These are phyloP conservation scores for Myoxocephalus aenaeus DNA, from an alignment of 2,797 vertebrate species.

Conservation along the genomic window DNA sequence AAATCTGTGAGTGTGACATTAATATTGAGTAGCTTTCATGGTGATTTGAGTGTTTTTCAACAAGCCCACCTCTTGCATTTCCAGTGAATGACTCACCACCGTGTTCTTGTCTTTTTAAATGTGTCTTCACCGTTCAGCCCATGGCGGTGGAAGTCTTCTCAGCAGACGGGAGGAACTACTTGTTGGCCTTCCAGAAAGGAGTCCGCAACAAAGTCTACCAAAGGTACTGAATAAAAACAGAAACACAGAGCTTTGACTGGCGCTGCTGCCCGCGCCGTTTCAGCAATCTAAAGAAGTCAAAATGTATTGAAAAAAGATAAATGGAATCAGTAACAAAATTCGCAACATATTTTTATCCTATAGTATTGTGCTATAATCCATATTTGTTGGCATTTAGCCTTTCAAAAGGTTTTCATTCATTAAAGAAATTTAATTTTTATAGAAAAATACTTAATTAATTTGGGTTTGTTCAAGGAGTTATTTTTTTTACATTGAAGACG, in stretches of 20 bases:
- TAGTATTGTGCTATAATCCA: too few relatives aligned
- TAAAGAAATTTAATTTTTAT: background rate
- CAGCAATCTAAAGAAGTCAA: background rate
- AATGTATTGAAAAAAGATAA: background rate
- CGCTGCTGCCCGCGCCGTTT: background rate
- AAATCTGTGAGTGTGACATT: background rate
- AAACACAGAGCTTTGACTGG: background rate
- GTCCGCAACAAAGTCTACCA: constrained; percentile 99
- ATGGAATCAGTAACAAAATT: too few relatives aligned
- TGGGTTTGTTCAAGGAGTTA: too few relatives aligned
- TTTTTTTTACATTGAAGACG: too few relatives aligned
- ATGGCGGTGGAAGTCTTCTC: constrained; percentile 99
- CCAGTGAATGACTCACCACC: background rate
- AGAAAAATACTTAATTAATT: background rate
- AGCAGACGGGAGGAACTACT: constrained; percentile 96
- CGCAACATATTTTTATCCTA: too few relatives aligned
- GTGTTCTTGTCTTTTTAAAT: background rate
- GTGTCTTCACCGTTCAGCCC: constrained; percentile 83
- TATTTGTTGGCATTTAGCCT: too few relatives aligned
- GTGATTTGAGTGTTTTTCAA: too few relatives aligned
- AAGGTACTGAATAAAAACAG: constrained; percentile 82
- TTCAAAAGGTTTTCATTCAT: background rate
- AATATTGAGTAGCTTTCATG: background rate
- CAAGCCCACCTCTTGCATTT: too few relatives aligned
- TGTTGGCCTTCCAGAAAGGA: constrained; percentile 97